Base-by-base conservation (phyloP, 2,888 invertebrate species). In the Minunthozetes semirufus region DNA sequence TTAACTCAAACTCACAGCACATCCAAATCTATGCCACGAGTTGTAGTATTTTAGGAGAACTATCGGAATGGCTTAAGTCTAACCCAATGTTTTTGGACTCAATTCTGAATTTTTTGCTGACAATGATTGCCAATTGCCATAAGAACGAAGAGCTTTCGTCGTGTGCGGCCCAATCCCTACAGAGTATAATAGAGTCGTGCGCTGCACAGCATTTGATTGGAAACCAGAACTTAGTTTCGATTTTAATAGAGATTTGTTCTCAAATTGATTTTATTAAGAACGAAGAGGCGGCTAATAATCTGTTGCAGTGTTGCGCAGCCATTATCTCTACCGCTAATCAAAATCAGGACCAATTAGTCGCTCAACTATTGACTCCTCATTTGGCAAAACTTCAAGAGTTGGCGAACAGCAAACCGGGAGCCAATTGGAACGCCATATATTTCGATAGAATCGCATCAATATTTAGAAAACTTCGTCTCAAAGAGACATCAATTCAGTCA, bases 21-120 rank as follows among this genome's bases (percentile, higher is more conserved):
- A 46, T 77, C 9, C 77, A 75, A 72, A 74, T 77, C 6, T 70
- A 72, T 59, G 70, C 76, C 22, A 77, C 76, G 9, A 38, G 48
- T 71, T 77, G 76, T 75, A 33, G n/a, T 38, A 72, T 76, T 22
- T 59, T 96, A 66, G 95, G 94, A 0, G 94, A 96, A 84, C 86
- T 96, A 53, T 90, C 92, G 82, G 97, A 98, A 82, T 98, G 97
- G 97, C 90, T 97, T 73, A 91, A 94, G 81, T 87, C 88, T 80
- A 94, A 96, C 85, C 88, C 92, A 0, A 82, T 76, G 76, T 79
- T 82, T 80, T 53, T 81, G 87, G 91, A 92, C 84, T 89, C 92
- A 17, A 89, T 91, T 70, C 85, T 94, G 76, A 90, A 92, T 83
- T 91, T 90, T 81, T 85, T 94, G 38, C 85, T 93, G 63, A 86